phyloP scores from a whole-genome alignment of 2,113 vertebrate species.

The Xerus inauris region DNA sequence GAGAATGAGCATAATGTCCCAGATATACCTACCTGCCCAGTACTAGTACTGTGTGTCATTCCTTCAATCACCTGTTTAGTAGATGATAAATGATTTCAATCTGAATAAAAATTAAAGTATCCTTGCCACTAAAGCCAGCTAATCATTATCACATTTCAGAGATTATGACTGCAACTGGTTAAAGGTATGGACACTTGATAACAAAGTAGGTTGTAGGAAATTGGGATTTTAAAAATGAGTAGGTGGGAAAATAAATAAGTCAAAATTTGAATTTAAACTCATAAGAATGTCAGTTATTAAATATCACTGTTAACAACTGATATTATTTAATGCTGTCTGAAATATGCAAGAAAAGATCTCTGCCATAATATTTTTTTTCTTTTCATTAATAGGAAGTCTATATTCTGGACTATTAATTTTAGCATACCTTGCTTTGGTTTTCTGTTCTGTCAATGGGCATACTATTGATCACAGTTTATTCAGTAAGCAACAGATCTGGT shows the following conservation, averaged over 20 bases:
- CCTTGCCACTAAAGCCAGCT: background rate
- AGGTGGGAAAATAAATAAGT: background rate
- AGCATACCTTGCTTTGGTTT: background rate
- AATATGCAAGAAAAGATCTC: background rate
- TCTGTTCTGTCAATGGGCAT: background rate
- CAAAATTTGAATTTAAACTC: conserved; percentile 42
- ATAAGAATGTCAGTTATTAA: background rate
- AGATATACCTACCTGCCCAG: background rate
- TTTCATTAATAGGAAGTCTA: background rate
- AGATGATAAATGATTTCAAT: background rate
- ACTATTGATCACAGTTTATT: background rate
- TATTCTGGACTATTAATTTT: background rate
- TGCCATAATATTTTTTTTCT: background rate
- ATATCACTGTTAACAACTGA: background rate
- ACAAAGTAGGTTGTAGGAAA: background rate
- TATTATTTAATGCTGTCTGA: background rate
- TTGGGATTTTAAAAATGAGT: background rate
- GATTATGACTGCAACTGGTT: background rate
- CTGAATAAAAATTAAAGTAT: background rate
- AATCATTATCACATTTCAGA: background rate
- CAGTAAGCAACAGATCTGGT: background rate
- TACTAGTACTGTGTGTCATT: background rate
- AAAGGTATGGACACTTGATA: background rate
- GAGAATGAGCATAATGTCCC: background rate
- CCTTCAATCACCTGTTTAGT: background rate